Conservation (phyloP, 2,797 vertebrate genomes). For the Lithobates sylvaticus region DNA sequence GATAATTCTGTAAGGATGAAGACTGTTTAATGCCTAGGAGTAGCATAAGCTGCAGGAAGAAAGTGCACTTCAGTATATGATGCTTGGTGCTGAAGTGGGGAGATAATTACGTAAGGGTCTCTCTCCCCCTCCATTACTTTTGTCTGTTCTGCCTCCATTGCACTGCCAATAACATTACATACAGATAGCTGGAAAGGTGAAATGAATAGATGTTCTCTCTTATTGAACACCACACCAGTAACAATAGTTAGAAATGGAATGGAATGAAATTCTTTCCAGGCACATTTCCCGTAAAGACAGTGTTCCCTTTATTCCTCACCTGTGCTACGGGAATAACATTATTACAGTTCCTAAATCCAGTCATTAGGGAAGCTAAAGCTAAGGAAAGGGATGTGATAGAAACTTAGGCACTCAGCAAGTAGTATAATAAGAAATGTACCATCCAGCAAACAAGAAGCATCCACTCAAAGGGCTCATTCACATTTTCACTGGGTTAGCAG, state of each 20-base stretch:
- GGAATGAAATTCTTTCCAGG: not conserved
- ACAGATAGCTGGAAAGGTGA: not conserved
- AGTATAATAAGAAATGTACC: no score
- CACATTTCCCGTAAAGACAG: not conserved
- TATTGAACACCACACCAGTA: not conserved
- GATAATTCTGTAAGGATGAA: not conserved
- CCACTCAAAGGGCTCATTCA: no score
- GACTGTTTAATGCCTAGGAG: not conserved
- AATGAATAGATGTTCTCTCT: conserved; percentile 4
- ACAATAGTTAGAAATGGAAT: not conserved
- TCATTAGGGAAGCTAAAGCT: not conserved
- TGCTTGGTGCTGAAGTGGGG: not conserved
- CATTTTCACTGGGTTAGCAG: no score
- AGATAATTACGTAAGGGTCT: not conserved
- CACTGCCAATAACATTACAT: not conserved
- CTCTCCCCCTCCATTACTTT: not conserved
- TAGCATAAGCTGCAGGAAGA: not conserved
- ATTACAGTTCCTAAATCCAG: not conserved
- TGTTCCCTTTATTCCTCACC: not conserved
- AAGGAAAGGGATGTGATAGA: not conserved
- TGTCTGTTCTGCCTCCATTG: not conserved
- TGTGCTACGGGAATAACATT: not conserved
- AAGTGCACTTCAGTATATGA: not conserved
- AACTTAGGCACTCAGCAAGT: no score
- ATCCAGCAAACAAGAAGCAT: no score